These are phyloP conservation scores for Gymnorhina tibicen DNA, from an alignment of 2,113 vertebrate genomes.

Conservation along the genomic window DNA sequence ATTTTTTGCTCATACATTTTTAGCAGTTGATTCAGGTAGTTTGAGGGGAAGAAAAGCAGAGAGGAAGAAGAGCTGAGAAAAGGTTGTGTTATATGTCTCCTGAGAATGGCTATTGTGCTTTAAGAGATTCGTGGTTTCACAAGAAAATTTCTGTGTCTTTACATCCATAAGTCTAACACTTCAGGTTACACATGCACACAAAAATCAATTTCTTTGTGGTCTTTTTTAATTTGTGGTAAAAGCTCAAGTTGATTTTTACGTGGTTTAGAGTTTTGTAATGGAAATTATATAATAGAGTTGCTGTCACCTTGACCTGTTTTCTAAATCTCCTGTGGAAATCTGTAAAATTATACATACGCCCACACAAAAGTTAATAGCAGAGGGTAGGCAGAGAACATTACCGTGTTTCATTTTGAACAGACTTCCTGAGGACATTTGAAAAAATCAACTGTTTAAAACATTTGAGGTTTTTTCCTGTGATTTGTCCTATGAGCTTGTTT, in stretches of 20 bases:
- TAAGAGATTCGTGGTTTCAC: neutral
- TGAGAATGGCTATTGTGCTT: neutral
- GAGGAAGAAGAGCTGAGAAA: neutral
- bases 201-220: neutral
- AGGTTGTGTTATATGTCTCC: neutral
- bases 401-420: neutral
- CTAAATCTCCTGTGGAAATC: neutral
- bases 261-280: neutral
- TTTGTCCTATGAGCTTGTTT: neutral
- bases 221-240: neutral
- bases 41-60: neutral
- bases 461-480: neutral
- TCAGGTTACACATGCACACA: neutral
- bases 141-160: neutral
- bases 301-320: constrained; percentile 7
- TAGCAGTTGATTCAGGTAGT: neutral
- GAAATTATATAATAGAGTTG: neutral
- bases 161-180: neutral
- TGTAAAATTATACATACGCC: neutral
- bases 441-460: neutral
- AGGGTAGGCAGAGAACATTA: neutral
- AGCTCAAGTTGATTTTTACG: neutral
- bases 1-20: neutral
- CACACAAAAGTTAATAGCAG: neutral
- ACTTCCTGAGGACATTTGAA: neutral